Base-by-base conservation (phyloP, 1,140 invertebrate genomes). In the Acromyrmex echinatior region DNA sequence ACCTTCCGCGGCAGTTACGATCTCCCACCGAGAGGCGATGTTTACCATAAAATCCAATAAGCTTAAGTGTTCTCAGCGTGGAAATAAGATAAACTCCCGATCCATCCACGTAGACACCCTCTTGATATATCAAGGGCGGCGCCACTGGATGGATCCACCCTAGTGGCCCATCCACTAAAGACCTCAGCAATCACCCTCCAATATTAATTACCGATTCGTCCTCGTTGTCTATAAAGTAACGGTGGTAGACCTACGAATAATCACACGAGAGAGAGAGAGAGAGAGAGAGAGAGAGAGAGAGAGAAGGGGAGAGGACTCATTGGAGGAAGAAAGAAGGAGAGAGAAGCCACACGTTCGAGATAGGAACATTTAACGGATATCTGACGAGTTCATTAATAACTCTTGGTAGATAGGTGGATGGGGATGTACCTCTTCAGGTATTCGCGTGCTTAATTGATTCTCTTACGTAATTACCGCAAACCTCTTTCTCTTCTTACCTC, bases 331-430 rank as follows among this genome's bases (percentile, higher is more conserved):
- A 51, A 14, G 53, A n/a, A 49, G 45, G 35, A 74, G 70, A 78
- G 80, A 65, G 73, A n/a, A 35, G 18, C 85, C 77, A 68, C 86
- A 66, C 79, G 77, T 76, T 86, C 66, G 76, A 89, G 86, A 86
- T 90, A 62, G 80, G 73, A 91, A 90, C 89, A 80, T 92, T 93
- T 92, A 92, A 93, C 90, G 91, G 89, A 93, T 93, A 93, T 93
- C 89, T 93, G 92, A 94, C 93, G 89, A 94, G 93, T 94, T 93
- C 92, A 93, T 93, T 93, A 94, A 94, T 94, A 94, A 92, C 85
- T 74, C 63, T 31, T 66, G 85, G 74, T 91, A 81, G 90, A 73
- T 88, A 88, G 89, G 89, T 91, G 86, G 90, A 88, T 88, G 80
- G 86, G 70, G 39, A 45, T 81, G 87, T 88, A 87, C 89, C 89